phyloP scores from a whole-genome alignment of 2,113 vertebrate genomes.

The Empidonax traillii region DNA sequence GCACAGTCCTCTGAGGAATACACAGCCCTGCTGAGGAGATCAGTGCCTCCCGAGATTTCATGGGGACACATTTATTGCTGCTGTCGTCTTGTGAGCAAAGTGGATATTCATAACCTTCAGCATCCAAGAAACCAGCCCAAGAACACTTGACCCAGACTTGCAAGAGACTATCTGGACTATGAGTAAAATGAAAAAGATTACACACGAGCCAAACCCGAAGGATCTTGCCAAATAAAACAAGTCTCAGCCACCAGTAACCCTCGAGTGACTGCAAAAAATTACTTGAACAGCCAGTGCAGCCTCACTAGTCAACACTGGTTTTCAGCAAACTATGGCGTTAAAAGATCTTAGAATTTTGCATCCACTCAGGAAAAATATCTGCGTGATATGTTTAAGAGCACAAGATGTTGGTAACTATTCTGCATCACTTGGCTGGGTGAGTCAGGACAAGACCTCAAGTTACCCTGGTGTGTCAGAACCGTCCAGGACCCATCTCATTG shows the following conservation, averaged over 20 bases:
- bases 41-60: not conserved
- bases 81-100: not conserved
- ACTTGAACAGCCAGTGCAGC: not conserved
- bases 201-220: not conserved
- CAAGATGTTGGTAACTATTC: not conserved
- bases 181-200: not conserved
- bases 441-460: not conserved
- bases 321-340: not conserved
- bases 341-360: not conserved
- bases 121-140: not conserved
- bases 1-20: not conserved
- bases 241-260: not conserved
- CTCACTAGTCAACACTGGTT: not conserved
- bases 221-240: not conserved
- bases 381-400: not conserved
- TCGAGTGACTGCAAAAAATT: not conserved
- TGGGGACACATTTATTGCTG: not conserved
- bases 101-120: not conserved
- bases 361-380: not conserved
- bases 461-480: rapidly evolving
- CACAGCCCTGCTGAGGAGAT: not conserved
- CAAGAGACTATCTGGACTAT: not conserved
- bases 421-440: not conserved
- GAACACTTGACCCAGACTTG: not conserved
- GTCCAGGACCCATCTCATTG: not conserved